Evolutionary conservation across 2,797 vertebrate genomes (phyloP).

Genomic region (Glossophaga mutica): DNA sequence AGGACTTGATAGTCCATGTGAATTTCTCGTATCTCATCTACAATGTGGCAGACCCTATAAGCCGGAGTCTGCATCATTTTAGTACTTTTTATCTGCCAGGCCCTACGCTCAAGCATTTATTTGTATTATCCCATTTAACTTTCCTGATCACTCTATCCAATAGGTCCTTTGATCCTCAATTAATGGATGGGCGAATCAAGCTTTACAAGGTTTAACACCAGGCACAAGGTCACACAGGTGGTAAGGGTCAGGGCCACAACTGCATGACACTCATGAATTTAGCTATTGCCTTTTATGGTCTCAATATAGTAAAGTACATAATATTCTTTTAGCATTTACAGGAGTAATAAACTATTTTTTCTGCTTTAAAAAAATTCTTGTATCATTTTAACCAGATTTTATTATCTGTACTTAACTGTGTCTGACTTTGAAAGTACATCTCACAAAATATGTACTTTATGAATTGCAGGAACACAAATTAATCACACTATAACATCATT

Average conservation of each 20-base stretch:
- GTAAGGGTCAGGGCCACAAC: neutral
- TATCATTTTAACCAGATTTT: slow-evolving; percentile 4
- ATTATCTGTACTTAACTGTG: neutral
- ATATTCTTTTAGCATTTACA: neutral
- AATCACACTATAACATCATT: neutral
- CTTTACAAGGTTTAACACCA: neutral
- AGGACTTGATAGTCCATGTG: no score
- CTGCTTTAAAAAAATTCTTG: neutral
- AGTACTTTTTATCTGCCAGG: neutral
- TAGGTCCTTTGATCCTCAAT: neutral
- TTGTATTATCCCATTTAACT: neutral
- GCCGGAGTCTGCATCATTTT: no score
- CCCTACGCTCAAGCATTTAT: neutral
- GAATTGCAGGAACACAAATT: neutral
- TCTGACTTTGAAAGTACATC: neutral
- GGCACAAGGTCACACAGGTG: neutral
- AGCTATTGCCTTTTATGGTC: neutral
- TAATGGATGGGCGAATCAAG: neutral
- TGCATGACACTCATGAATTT: neutral
- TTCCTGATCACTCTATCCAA: neutral
- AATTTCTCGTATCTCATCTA: no score
- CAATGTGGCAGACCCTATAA: no score
- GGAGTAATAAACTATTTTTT: slow-evolving; percentile 17
- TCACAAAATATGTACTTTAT: neutral
- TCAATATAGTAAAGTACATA: neutral